phyloP scores from a whole-genome alignment of 1,140 invertebrate species.

The Atopsyche davidsoni region DNA sequence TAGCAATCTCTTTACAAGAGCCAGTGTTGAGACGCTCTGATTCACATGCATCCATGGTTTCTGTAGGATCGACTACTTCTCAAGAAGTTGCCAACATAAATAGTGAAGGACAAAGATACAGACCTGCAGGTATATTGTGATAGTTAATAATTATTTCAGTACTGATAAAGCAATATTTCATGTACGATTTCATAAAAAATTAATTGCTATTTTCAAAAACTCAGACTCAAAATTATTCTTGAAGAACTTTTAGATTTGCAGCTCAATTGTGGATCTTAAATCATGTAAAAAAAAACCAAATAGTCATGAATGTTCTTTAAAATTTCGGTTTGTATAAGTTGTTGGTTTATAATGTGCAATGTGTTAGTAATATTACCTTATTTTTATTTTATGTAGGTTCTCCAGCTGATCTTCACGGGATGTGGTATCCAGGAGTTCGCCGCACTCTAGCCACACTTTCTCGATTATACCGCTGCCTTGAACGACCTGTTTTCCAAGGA shows the following conservation, averaged over 20 bases:
- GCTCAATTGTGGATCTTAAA: too few relatives aligned
- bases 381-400: constrained; percentile 55
- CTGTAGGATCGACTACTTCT: constrained; percentile 53
- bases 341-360: too few relatives aligned
- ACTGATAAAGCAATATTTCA: too few relatives aligned
- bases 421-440: constrained; percentile 98
- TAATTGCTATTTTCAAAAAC: background rate
- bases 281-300: too few relatives aligned
- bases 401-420: constrained; percentile 94
- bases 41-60: constrained; percentile 61
- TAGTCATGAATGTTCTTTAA: too few relatives aligned
- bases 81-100: constrained; percentile 62
- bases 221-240: too few relatives aligned
- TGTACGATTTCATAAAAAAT: constrained; percentile 10
- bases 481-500: constrained; percentile 92
- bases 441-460: constrained; percentile 92
- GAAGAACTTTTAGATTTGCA: too few relatives aligned
- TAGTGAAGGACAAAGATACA: constrained; percentile 23
- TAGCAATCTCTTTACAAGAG: constrained; percentile 64
- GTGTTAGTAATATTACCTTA: too few relatives aligned
- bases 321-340: too few relatives aligned
- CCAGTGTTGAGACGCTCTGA: constrained; percentile 56
- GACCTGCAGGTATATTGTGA: constrained; percentile 24
- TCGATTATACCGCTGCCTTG: constrained; percentile 90
- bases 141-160: too few relatives aligned